Evolutionary conservation across 37 sponge, comb jelly and placozoan species (phyloP), one percentile per base, ranked within the genome.

Genomic region (Halisarca cf. caerulea): DNA sequence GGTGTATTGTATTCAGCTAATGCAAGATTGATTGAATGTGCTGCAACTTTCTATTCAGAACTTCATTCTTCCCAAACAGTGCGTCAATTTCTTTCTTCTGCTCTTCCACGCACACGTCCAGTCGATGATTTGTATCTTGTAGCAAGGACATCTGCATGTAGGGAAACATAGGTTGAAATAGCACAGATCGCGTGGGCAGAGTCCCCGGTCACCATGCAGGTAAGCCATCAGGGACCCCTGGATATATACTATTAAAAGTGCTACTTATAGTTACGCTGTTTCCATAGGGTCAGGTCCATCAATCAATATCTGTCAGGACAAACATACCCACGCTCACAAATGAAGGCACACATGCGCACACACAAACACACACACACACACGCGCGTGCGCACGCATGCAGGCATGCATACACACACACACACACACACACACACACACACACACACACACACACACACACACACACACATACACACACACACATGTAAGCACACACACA

Each of bases 1-100:
- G n/a, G n/a, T n/a, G n/a, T n/a, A n/a, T n/a, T n/a, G n/a, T 11
- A 47, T 47, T 47, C 51, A 47, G 51, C 51, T 47, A 47, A 11
- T 47, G 51, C 1, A 74, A 25, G 7, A 74, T 37, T 11, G 77
- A 74, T 40, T 74, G 77, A 9, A 74, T 74, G 45, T 74, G 77
- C 36, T 37, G 11, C 11, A 74, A 74, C 7, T 74, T 74, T 37
- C 36, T 40, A 2, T 74, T 37, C 7, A 74, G 25, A 2, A 40
- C 36, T 6, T 42, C 77, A 74, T 74, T 74, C 45, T 74, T n/a
- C 1, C 45, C 38, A 44, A n/a, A 24, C 44, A 43, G 21, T n/a
- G 18, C 44, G 25, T 40, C 77, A 40, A 74, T 74, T 37, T 74
- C 77, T 44, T 74, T 74, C 77, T 74, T 74, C 25, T 74, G 77